A percentile compares a stretch with the other conserved stretches of the same genome.
Evolutionary conservation across 2,888 invertebrate species (phyloP).

Genomic region (Galeruca laticollis): DNA sequence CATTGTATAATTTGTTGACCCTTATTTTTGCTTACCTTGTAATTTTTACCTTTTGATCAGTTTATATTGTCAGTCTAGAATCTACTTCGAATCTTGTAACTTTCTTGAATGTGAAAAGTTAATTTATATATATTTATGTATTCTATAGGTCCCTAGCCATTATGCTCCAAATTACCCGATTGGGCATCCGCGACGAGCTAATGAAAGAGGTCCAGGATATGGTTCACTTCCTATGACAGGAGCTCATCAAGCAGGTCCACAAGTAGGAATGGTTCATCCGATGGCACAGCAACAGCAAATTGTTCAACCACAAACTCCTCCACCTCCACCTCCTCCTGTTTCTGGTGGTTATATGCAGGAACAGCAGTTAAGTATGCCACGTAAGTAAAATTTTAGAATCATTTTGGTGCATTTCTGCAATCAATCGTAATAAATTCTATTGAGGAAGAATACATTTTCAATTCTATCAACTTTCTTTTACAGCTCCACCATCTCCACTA

Average conservation of each 20-base stretch:
- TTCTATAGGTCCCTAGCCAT: constrained; percentile 86
- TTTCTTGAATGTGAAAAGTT: too few relatives aligned
- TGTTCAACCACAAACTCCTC: constrained; percentile 70
- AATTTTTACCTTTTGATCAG: too few relatives aligned
- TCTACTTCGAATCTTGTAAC: too few relatives aligned
- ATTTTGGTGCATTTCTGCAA: background rate
- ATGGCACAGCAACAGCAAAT: constrained; percentile 66
- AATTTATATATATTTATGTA: background rate
- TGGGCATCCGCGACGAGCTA: constrained; percentile 75
- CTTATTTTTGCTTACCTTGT: too few relatives aligned
- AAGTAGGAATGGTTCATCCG: constrained; percentile 89
- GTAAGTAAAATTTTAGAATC: constrained; percentile 70
- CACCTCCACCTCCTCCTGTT: constrained; percentile 76
- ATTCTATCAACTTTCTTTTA: constrained; percentile 35
- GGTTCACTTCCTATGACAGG: constrained; percentile 83
- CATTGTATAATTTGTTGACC: too few relatives aligned
- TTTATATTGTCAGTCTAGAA: too few relatives aligned
- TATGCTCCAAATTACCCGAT: constrained; percentile 95
- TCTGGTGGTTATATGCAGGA: constrained; percentile 67
- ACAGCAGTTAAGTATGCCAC: constrained; percentile 82
- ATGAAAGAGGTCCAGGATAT: constrained; percentile 77
- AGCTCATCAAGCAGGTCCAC: constrained; percentile 57
- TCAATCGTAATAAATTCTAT: background rate
- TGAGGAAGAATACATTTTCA: background rate
- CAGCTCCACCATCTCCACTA: constrained; percentile 88